Evolutionary conservation across 2,113 vertebrate species (phyloP).

Genomic region (Callionymus lyra): DNA sequence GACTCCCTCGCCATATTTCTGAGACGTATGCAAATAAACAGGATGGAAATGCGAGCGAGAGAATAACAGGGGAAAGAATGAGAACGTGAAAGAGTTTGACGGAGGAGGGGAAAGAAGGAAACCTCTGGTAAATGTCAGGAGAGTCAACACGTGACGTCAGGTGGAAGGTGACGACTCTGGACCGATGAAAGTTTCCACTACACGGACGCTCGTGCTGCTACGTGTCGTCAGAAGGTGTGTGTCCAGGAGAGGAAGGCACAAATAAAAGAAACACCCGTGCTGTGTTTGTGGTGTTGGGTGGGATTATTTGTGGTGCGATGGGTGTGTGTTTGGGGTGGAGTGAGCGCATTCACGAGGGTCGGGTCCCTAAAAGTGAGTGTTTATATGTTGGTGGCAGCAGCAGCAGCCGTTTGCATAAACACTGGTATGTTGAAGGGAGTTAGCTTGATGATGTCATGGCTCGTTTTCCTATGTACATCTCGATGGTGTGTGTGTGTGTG

Average conservation of each 20-base stretch:
- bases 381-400: slow-evolving; percentile 46
- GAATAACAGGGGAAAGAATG: slow-evolving; percentile 12
- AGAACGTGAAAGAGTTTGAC: slow-evolving; percentile 22
- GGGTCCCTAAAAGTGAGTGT: slow-evolving; percentile 47
- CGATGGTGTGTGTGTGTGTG: slow-evolving; percentile 14
- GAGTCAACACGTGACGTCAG: slow-evolving; percentile 35
- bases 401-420: slow-evolving; percentile 43
- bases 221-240: slow-evolving; percentile 33
- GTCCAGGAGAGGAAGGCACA: slow-evolving; percentile 18
- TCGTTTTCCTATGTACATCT: slow-evolving; percentile 43
- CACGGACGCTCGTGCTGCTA: slow-evolving; percentile 37
- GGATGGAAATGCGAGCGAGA: slow-evolving; percentile 3
- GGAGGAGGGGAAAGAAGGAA: slow-evolving; percentile 28
- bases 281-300: slow-evolving; percentile 41
- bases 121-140: slow-evolving; percentile 53
- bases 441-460: slow-evolving; percentile 62
- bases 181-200: slow-evolving; percentile 58
- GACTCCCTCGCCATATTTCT: not conserved
- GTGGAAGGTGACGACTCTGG: slow-evolving; percentile 51
- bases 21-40: not conserved
- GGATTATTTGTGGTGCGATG: slow-evolving; percentile 27
- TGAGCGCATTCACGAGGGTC: slow-evolving; percentile 26
- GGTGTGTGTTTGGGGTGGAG: slow-evolving; percentile 42
- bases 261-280: slow-evolving; percentile 27
- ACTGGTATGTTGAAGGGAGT: slow-evolving; percentile 37